Evolutionary conservation across 2,888 invertebrate species (phyloP), one percentile per base, ranked within the genome.

Genomic region (Galerucella calmariensis): DNA sequence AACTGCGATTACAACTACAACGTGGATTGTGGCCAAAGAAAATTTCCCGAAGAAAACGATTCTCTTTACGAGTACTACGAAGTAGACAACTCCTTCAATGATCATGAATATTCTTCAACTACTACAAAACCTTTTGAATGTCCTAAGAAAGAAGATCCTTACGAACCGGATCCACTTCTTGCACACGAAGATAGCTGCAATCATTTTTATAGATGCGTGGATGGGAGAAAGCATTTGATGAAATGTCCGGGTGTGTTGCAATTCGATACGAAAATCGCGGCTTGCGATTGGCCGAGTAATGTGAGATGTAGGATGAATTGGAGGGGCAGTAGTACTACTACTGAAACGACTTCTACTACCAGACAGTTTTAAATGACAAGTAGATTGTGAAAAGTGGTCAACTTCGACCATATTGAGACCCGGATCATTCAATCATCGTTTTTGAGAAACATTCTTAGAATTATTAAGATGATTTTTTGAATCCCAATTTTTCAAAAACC

Each of bases 1-100:
- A 79, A 81, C 59, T 84, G 84, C 72, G 83, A 83, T 69, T 78
- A 79, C 72, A 80, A 77, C 35, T 80, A 79, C 56, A 79, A 79
- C 65, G 83, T 82, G 10, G 69, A 68, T 11, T 81, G 81, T 53
- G 69, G 65, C 20, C 20, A 46, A 10, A 16, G 63, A 10, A 65
- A 11, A 20, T 51, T 27, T n/a, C 63, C 53, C 2, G 61, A 73
- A 11, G 20, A 51, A 11, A 65, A 16, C 5, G 63, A 65, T 0
- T 48, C 48, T 48, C 11, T 14, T 48, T 48, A 48, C 14, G 48
- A 48, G 48, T 65, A 44, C 44, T 65, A 44, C 46, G n/a, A 65
- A 3, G 10, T 46, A 4, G 35, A 65, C 12, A 51, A 58, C 24
- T 67, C 53, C 48, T 27, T 2, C 16, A 62, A 69, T 67, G 74